A percentile compares a stretch with the other conserved stretches of the same genome.
phyloP scores from a whole-genome alignment of 2,113 vertebrate species.

The Romanogobio albipinnatus region DNA sequence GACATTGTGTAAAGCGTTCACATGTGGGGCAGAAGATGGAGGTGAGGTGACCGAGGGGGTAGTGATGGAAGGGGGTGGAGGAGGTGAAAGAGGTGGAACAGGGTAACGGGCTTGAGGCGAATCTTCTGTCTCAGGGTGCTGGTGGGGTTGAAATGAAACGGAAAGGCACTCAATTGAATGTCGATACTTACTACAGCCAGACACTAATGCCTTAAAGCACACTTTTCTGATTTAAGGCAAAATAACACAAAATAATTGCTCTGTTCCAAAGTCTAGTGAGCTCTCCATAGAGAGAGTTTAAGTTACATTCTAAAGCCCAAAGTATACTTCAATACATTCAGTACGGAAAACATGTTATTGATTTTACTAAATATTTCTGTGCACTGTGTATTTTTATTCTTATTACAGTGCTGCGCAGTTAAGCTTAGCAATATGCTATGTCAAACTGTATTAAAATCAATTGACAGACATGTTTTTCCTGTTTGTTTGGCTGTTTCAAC shows the following conservation, averaged over 20 bases:
- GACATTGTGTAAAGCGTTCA: slow-evolving; percentile 63
- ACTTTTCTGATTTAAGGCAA: neutral
- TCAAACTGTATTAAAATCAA: no score
- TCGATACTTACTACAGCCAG: neutral
- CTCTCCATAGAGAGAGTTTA: neutral
- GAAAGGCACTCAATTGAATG: neutral
- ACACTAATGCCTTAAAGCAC: neutral
- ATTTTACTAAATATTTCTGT: no score
- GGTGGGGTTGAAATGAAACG: slow-evolving; percentile 22
- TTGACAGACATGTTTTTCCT: no score
- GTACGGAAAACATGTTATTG: neutral
- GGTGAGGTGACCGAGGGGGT: slow-evolving; percentile 8
- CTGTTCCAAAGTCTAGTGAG: neutral
- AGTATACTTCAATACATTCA: neutral
- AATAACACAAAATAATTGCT: neutral
- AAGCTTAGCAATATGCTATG: neutral
- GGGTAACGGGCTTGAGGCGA: slow-evolving; percentile 69
- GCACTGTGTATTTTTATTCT: neutral
- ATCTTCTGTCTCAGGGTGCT: slow-evolving; percentile 73
- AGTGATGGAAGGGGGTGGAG: slow-evolving; percentile 47
- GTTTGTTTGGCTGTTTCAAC: neutral
- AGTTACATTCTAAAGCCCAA: neutral
- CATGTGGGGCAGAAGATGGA: slow-evolving; percentile 40
- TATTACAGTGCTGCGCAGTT: neutral
- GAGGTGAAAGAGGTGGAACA: slow-evolving; percentile 41